Percentiles rank a stretch among this genome's conserved stretches.
These are phyloP conservation scores for Ernsta delagoae DNA, from an alignment of 2,888 invertebrate genomes.

Conservation along the genomic window DNA sequence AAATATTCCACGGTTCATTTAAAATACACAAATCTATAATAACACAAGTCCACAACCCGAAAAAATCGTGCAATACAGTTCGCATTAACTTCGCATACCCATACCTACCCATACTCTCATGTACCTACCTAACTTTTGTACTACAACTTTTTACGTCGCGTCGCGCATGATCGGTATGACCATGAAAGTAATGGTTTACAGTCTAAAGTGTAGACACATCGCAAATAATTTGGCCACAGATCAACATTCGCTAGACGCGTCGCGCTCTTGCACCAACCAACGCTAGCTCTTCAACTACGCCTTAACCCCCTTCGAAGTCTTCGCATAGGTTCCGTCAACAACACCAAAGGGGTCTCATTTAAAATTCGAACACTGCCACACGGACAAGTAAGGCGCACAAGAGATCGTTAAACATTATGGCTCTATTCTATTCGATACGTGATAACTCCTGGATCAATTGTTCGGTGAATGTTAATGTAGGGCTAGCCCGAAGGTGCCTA, in stretches of 20 bases:
- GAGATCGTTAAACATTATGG: constrained; percentile 83
- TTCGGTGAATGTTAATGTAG: constrained; percentile 80
- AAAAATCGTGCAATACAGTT: not conserved
- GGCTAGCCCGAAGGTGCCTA: constrained; percentile 59
- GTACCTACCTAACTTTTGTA: not conserved
- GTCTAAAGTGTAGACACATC: not conserved
- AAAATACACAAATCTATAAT: no score
- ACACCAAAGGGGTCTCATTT: constrained; percentile 64
- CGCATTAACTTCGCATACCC: not conserved
- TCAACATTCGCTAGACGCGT: constrained; percentile 13
- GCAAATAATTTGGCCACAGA: not conserved
- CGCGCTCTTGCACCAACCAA: constrained; percentile 16
- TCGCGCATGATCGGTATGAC: not conserved
- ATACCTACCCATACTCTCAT: not conserved
- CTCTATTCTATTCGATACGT: constrained; percentile 84
- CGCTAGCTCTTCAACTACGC: constrained; percentile 26
- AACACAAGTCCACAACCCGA: not conserved
- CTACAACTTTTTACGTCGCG: not conserved
- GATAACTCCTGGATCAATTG: constrained; percentile 78
- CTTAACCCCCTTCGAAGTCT: constrained; percentile 39
- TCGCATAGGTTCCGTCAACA: constrained; percentile 54
- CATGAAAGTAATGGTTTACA: not conserved
- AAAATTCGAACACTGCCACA: constrained; percentile 75
- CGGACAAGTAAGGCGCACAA: constrained; percentile 80
- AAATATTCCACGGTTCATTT: no score